Conservation (phyloP, 2,888 invertebrate genomes). For the Agriopis marginaria region DNA sequence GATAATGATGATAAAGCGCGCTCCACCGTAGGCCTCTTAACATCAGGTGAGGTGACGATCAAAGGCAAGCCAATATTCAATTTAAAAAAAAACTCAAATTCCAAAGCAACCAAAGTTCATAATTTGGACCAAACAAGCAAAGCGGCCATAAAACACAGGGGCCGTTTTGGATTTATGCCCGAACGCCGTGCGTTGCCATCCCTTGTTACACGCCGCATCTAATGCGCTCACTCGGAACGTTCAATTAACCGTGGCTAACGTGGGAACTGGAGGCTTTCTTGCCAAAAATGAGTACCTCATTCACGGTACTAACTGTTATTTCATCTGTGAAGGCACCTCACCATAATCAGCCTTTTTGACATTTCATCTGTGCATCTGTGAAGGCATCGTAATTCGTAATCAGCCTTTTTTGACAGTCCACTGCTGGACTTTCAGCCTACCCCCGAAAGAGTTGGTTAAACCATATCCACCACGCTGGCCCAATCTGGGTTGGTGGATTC, state of each 20-base stretch:
- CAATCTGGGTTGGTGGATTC: too few species aligned
- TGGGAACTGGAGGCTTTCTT: conserved; percentile 16
- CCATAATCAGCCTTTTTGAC: too few species aligned
- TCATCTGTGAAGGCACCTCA: not conserved
- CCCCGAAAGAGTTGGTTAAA: too few species aligned
- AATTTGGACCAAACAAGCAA: conserved; percentile 34
- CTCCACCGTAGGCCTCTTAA: too few species aligned
- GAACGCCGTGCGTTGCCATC: conserved; percentile 43
- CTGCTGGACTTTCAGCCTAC: too few species aligned
- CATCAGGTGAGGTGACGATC: too few species aligned
- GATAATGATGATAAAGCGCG: too few species aligned
- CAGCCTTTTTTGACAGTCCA: too few species aligned
- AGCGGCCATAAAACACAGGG: conserved; percentile 56
- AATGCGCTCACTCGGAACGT: conserved; percentile 52
- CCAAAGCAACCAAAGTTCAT: conserved; percentile 20
- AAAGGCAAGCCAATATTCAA: too few species aligned
- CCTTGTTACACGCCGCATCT: conserved; percentile 44
- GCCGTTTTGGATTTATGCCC: conserved; percentile 52
- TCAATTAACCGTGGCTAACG: conserved; percentile 47
- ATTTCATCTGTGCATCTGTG: conserved; percentile 1
- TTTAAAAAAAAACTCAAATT: not conserved
- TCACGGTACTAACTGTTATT: not conserved
- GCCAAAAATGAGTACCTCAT: conserved; percentile 5
- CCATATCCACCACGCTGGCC: too few species aligned
- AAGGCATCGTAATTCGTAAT: too few species aligned